These are phyloP conservation scores for Lingula anatina DNA, from an alignment of 2,888 invertebrate species.

Conservation along the genomic window DNA sequence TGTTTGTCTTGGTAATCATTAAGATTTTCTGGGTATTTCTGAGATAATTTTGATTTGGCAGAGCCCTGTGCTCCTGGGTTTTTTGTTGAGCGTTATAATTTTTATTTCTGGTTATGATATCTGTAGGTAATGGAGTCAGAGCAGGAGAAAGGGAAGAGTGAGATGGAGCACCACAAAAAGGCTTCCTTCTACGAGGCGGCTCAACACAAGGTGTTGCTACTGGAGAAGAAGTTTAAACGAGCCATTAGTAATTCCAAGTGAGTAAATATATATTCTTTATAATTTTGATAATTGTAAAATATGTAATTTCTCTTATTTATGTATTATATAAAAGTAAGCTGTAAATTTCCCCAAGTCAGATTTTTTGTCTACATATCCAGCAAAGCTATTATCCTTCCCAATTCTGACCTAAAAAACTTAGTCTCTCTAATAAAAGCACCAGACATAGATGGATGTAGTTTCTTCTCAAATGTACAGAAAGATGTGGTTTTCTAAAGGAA, in stretches of 20 bases:
- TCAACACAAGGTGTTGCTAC: slow-evolving; percentile 72
- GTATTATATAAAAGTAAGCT: no score
- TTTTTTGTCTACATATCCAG: no score
- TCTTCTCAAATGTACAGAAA: no score
- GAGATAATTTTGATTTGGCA: background rate
- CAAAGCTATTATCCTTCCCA: no score
- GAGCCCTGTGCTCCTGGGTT: background rate
- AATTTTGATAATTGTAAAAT: background rate
- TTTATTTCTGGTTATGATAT: background rate
- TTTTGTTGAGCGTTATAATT: background rate
- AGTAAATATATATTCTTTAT: background rate
- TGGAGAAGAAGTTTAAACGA: slow-evolving; percentile 77
- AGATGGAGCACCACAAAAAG: slow-evolving; percentile 77
- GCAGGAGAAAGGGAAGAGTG: slow-evolving; percentile 80
- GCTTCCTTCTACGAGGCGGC: slow-evolving; percentile 76
- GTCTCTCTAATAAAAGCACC: no score
- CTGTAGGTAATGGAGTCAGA: slow-evolving; percentile 78
- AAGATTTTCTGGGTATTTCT: background rate
- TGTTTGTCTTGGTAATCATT: no score
- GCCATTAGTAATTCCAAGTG: slow-evolving; percentile 72
- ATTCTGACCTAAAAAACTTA: no score
- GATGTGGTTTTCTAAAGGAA: no score
- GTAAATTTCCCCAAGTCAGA: no score
- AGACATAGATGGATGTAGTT: no score
- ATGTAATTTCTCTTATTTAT: background rate